Base-by-base conservation (phyloP, 2,113 vertebrate genomes). In the Mesitornis unicolor region DNA sequence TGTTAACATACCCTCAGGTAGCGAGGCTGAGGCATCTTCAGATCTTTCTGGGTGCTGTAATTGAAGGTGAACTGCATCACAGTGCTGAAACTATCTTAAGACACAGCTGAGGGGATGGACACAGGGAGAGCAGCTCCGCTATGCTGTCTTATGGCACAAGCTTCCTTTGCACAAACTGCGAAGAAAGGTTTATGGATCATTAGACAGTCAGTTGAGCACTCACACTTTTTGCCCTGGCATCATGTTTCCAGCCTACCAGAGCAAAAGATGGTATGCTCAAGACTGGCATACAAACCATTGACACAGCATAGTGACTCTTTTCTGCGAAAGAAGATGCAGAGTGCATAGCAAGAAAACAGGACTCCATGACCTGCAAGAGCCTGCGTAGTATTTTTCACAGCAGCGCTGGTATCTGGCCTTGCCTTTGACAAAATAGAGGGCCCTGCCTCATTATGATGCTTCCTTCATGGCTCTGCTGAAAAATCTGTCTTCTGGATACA, bases 211-310 rank as follows among this genome's bases (percentile, higher is more conserved):
- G 15, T 31, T 11, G 29, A 35, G 38, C 42, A 43, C 54, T 38
- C 42, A 56, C 12, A 59, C 13, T 71, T 95, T 84, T 60, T 75
- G 33, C 53, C 51, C 14, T 17, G 51, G 56, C 29, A 17, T 51
- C 1, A 0, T 6, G 4, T 59, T 90, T 74, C 50, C 38, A 63
- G 0, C 2, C 4, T 29, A 36, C 13, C 33, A 70, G 29, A 22
- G 63, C 35, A 75, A 78, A 87, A 87, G 8, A 35, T 4, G 21
- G 2, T 42, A 31, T 28, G 36, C 10, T 45, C 21, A 63, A 63
- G 42, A 16, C 47, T 70, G 40, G 42, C 54, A 91, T 28, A 7
- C 1, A 1, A 54, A 5, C 9, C 16, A 10, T 25, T 45, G 45
- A 26, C 13, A 16, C 21, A 57, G 36, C 11, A 14, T 36, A 28